Conservation (phyloP, 2,888 invertebrate genomes). For the Sesamia inferens region DNA sequence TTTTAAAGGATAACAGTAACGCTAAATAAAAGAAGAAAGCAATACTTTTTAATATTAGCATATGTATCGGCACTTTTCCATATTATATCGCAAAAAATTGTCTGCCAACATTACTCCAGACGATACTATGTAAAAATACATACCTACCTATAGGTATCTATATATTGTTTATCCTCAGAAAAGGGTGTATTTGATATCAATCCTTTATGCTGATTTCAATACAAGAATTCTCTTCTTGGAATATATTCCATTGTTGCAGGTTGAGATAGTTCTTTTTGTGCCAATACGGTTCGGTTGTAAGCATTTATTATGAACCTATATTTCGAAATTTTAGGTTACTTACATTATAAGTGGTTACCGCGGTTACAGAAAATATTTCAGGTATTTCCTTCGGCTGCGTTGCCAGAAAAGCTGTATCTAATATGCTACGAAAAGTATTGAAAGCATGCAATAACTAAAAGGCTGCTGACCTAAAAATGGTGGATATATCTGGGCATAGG, state of each 20-base stretch:
- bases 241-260: constrained; percentile 51
- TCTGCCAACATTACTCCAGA: constrained; percentile 52
- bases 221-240: constrained; percentile 61
- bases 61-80: constrained; percentile 56
- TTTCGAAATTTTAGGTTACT: constrained; percentile 8
- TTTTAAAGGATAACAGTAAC: constrained; percentile 49
- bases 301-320: constrained; percentile 10
- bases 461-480: constrained; percentile 35
- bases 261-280: constrained; percentile 57
- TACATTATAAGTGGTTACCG: neutral
- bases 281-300: constrained; percentile 32
- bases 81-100: constrained; percentile 53
- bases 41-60: constrained; percentile 55
- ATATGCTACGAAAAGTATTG: constrained; percentile 23
- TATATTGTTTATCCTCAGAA: constrained; percentile 55
- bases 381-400: constrained; percentile 1
- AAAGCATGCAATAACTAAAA: constrained; percentile 29
- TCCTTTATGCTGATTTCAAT: constrained; percentile 66
- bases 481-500: constrained; percentile 13
- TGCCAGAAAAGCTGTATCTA: constrained; percentile 18
- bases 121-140: constrained; percentile 42
- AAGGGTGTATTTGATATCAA: constrained; percentile 64
- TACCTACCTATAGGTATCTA: constrained; percentile 25
- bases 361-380: constrained; percentile 21
- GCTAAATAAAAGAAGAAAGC: constrained; percentile 52